Evolutionary conservation across 23 tunicate genomes (phyloP).

Genomic region (Corella eumyota): DNA sequence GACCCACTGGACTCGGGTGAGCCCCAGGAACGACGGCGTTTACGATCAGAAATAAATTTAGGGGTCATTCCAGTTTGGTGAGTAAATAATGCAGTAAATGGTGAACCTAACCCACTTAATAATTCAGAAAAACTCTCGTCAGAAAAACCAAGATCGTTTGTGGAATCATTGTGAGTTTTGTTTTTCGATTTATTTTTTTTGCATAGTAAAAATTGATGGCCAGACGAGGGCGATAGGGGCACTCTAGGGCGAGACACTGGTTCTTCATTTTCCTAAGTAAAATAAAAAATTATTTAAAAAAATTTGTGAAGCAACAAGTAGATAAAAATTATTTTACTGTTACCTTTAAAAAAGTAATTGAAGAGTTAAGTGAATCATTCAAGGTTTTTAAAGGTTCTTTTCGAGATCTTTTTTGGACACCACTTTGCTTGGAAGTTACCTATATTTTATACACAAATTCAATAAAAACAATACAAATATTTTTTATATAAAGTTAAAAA

Average conservation of each 20-base stretch:
- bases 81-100: slow-evolving; percentile 35
- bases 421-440: not conserved
- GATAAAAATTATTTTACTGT: too few species aligned
- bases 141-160: slow-evolving; percentile 9
- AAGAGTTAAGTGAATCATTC: slow-evolving; percentile 58
- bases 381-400: slow-evolving; percentile 54
- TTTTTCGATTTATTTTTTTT: slow-evolving; percentile 7
- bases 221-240: slow-evolving; percentile 2
- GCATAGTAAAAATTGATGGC: slow-evolving; percentile 14
- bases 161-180: too few species aligned
- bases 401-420: slow-evolving; percentile 41
- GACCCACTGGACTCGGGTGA: slow-evolving; percentile 34
- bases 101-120: slow-evolving; percentile 47
- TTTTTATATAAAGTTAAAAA: not conserved
- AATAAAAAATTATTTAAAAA: not conserved
- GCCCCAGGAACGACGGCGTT: slow-evolving; percentile 57
- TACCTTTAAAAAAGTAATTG: slow-evolving; percentile 60
- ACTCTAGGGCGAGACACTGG: not conserved
- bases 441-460: too few species aligned
- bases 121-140: slow-evolving; percentile 52
- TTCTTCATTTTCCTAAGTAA: not conserved
- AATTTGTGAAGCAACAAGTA: not conserved
- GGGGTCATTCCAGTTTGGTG: slow-evolving; percentile 4
- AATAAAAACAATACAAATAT: too few species aligned
- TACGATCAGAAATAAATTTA: slow-evolving; percentile 7